phyloP scores from a whole-genome alignment of 2,113 vertebrate species.

The Cyanoramphus novaezelandiae region DNA sequence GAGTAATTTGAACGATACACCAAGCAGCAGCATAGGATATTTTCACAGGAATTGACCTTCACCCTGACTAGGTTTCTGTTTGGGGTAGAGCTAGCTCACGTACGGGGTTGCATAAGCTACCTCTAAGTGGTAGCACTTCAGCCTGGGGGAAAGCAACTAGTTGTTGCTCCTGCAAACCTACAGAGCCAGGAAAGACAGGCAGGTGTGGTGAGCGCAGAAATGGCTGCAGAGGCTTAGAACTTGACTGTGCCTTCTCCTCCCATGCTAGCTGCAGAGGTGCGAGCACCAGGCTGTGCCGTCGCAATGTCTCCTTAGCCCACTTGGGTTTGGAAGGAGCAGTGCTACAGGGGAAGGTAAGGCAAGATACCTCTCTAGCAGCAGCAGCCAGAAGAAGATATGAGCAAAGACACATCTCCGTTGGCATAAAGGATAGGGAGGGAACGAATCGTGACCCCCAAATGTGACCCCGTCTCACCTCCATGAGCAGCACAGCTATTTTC shows the following conservation, averaged over 20 bases:
- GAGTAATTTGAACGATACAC: background rate
- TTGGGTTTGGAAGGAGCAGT: background rate
- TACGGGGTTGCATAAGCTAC: background rate
- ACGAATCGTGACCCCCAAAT: background rate
- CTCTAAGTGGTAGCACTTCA: background rate
- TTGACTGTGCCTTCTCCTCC: background rate
- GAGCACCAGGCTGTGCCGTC: background rate
- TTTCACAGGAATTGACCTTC: conserved; percentile 48
- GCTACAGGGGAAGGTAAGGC: background rate
- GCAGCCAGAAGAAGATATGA: background rate
- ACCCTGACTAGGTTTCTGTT: background rate
- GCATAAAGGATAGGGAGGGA: background rate
- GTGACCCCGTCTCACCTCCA: background rate
- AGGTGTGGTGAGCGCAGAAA: background rate
- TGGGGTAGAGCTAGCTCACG: background rate
- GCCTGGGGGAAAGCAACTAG: background rate
- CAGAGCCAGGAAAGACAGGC: fast-evolving
- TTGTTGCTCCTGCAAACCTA: background rate
- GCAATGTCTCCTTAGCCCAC: background rate
- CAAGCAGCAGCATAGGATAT: conserved; percentile 6
- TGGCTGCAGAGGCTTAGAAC: background rate
- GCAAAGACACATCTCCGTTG: background rate
- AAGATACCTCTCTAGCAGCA: background rate
- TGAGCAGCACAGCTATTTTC: background rate
- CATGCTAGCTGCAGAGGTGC: fast-evolving